Conservation (phyloP, 2,797 vertebrate genomes). For the Oceanodroma leucorhoa region DNA sequence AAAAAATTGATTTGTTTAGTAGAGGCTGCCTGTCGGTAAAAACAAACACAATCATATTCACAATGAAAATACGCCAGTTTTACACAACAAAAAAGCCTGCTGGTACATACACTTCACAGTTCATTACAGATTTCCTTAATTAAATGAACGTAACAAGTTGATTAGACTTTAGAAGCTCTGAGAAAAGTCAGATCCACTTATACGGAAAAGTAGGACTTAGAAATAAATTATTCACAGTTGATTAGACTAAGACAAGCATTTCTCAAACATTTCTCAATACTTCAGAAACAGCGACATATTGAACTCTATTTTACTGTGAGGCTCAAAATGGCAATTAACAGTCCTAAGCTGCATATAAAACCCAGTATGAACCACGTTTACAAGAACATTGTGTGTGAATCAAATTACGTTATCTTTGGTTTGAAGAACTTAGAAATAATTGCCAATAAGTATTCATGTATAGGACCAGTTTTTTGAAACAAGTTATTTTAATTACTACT, state of each 20-base stretch:
- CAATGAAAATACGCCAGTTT: background rate
- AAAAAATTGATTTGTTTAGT: background rate
- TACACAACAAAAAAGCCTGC: background rate
- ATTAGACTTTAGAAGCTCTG: slow-evolving; percentile 71
- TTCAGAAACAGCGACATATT: slow-evolving; percentile 76
- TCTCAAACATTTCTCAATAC: slow-evolving; percentile 74
- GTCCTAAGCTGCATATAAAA: slow-evolving; percentile 78
- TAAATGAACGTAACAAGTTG: slow-evolving; percentile 71
- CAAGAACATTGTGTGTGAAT: slow-evolving; percentile 81
- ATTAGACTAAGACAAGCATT: slow-evolving; percentile 80
- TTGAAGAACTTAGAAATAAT: slow-evolving; percentile 84
- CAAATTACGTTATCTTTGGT: slow-evolving; percentile 81
- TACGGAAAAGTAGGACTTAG: slow-evolving; percentile 72
- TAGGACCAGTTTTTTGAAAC: slow-evolving; percentile 76
- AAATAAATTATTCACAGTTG: slow-evolving; percentile 82
- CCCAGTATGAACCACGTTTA: slow-evolving; percentile 75
- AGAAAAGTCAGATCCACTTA: slow-evolving; percentile 75
- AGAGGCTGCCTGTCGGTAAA: background rate
- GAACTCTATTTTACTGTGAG: slow-evolving; percentile 79
- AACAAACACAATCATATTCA: background rate
- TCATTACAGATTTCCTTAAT: slow-evolving; percentile 67
- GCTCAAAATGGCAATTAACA: slow-evolving; percentile 81
- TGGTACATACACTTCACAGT: slow-evolving; percentile 21
- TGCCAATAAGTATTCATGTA: slow-evolving; percentile 84
- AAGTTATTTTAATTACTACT: slow-evolving; percentile 83